Conservation (phyloP, 2,797 vertebrate genomes). For the Paguma larvata region DNA sequence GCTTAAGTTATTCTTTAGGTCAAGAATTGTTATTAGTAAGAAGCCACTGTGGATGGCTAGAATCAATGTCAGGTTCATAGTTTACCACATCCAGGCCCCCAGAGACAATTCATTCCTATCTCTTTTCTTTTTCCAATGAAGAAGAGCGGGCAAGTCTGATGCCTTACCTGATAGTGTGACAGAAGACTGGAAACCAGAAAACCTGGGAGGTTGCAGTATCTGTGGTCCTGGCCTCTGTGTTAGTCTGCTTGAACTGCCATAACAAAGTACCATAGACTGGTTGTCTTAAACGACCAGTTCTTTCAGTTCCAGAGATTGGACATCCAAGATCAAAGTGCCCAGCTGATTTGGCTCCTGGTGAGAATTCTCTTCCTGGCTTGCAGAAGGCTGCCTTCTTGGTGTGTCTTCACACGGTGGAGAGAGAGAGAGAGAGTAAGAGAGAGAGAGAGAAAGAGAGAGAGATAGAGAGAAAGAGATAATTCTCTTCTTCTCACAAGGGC, state of each 20-base stretch:
- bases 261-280: background rate
- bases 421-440: too few species aligned
- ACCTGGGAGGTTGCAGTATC: background rate
- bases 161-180: background rate
- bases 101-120: background rate
- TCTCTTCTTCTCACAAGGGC: background rate
- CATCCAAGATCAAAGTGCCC: background rate
- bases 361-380: background rate
- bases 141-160: background rate
- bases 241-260: background rate
- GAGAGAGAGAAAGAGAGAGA: background rate
- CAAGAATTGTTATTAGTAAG: background rate
- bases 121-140: background rate
- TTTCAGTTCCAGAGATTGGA: background rate
- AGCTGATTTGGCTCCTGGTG: background rate
- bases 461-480: background rate
- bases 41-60: background rate
- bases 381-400: background rate
- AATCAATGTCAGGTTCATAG: background rate
- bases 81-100: background rate
- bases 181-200: background rate
- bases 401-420: rapidly evolving
- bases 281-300: background rate
- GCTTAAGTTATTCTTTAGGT: background rate
- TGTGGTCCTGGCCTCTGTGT: background rate